Conservation (phyloP, 2,888 invertebrate species). For the Petrophora chlorosata region DNA sequence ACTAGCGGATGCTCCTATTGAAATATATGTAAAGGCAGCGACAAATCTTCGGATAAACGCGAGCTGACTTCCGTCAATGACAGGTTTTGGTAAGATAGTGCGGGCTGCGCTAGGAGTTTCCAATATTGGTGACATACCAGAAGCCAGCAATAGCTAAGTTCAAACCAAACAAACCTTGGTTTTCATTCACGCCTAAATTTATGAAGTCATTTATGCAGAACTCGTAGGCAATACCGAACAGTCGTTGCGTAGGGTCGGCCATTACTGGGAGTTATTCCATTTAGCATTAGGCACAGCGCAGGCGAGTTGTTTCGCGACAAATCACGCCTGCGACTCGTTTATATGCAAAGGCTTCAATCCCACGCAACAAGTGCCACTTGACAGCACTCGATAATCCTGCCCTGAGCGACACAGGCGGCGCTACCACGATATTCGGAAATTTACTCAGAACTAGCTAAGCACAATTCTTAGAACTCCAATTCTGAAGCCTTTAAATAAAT, state of each 20-base stretch:
- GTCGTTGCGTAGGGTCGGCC: slow-evolving; percentile 8
- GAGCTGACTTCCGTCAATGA: too few species aligned
- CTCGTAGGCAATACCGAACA: neutral
- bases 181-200: neutral
- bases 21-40: too few species aligned
- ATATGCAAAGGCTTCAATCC: slow-evolving; percentile 64
- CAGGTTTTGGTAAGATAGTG: too few species aligned
- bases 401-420: slow-evolving; percentile 6
- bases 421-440: slow-evolving; percentile 3
- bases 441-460: neutral
- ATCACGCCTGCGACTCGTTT: slow-evolving; percentile 60
- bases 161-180: too few species aligned
- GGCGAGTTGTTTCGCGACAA: slow-evolving; percentile 56
- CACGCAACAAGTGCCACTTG: slow-evolving; percentile 73
- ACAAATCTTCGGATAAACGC: too few species aligned
- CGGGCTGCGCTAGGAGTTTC: too few species aligned
- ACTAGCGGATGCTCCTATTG: too few species aligned
- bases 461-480: neutral
- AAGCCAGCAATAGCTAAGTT: too few species aligned
- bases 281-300: slow-evolving; percentile 51
- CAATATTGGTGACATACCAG: too few species aligned
- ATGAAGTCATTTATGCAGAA: neutral
- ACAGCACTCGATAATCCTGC: slow-evolving; percentile 43
- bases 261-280: slow-evolving; percentile 40
- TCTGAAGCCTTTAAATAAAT: slow-evolving; percentile 29